Evolutionary conservation across 2,888 invertebrate species (phyloP).

Genomic region (Leptopterna dolabrata): DNA sequence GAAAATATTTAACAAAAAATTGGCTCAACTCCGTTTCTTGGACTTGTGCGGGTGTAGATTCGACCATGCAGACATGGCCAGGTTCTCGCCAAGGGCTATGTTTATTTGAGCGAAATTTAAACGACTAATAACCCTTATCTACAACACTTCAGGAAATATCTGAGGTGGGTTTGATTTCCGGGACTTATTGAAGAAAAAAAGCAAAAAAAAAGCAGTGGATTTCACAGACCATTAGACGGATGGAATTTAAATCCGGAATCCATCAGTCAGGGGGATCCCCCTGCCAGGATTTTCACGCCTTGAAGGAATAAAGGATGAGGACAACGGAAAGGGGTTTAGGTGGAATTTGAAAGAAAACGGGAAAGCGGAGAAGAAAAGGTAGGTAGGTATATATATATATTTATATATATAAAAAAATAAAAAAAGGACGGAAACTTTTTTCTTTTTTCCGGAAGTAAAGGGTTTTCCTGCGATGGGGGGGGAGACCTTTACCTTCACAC

Average conservation of each 20-base stretch:
- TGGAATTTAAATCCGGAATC: slow-evolving; percentile 53
- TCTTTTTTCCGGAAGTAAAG: neutral
- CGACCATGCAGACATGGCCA: too few relatives aligned
- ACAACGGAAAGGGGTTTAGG: neutral
- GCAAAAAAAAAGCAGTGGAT: neutral
- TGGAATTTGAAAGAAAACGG: neutral
- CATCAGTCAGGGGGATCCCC: slow-evolving; percentile 35
- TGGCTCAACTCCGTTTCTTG: too few relatives aligned
- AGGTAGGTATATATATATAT: too few relatives aligned
- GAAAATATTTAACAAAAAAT: too few relatives aligned
- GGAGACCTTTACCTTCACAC: slow-evolving; percentile 10
- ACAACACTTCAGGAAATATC: too few relatives aligned
- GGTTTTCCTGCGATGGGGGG: neutral
- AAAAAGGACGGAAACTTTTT: neutral
- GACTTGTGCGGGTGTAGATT: too few relatives aligned
- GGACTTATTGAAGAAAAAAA: neutral
- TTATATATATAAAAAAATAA: neutral
- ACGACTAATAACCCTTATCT: too few relatives aligned
- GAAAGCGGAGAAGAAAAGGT: neutral
- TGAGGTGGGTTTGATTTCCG: too few relatives aligned
- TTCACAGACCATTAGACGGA: slow-evolving; percentile 53
- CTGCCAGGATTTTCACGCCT: neutral
- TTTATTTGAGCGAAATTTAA: too few relatives aligned
- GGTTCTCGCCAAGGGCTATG: too few relatives aligned
- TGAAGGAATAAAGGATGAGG: neutral